Base-by-base conservation (phyloP, 2,113 vertebrate species). In the Anoplopoma fimbria region DNA sequence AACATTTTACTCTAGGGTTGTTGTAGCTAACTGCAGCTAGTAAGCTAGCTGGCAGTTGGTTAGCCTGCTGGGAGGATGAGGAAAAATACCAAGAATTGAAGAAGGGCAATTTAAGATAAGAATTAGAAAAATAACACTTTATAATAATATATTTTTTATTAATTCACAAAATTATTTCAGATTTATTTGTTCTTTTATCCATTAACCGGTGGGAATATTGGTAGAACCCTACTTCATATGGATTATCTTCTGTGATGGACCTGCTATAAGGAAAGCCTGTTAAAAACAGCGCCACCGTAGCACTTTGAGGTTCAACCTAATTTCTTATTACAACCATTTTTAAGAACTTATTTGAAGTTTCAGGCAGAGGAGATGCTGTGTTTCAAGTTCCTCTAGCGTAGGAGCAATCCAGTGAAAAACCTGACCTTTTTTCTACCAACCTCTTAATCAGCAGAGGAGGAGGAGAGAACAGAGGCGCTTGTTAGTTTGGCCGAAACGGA, bases 371-470 rank as follows among this genome's bases (percentile, higher is more conserved):
- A 72, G 29, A 72, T 7, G 47, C 1, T 36, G 33, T 61, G 31
- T 49, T 62, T 53, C 14, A 71, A 51, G 55, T 71, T 72, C 55
- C 61, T n/a, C n/a, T n/a, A n/a, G n/a, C n/a, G 53, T 83, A 79
- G 63, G n/a, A 79, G 58, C 25, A 71, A 81, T 67, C 13, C 60
- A 61, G 36, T n/a, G 7, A 0, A 60, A 29, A 64, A 25, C 47
- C 29, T 53, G 61, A 47, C 65, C 65, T 61, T 13, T n/a, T 60
- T 72, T 53, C 25, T 81, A 36, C 5, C 36, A 61, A 27, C 55
- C 25, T 51, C 5, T 62, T 61, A 31, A 47, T 58, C 61, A 73
- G 62, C 68, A 58, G 10, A 34, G 51, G 14, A 36, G 25, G 34
- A 57, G 53, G 21, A 53, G 55, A 55, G 33, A 65, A 38, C 51